Percentiles rank a stretch among this genome's conserved stretches.
These are phyloP conservation scores for Thamnophis elegans DNA, from an alignment of 2,797 vertebrate species.

Conservation along the genomic window DNA sequence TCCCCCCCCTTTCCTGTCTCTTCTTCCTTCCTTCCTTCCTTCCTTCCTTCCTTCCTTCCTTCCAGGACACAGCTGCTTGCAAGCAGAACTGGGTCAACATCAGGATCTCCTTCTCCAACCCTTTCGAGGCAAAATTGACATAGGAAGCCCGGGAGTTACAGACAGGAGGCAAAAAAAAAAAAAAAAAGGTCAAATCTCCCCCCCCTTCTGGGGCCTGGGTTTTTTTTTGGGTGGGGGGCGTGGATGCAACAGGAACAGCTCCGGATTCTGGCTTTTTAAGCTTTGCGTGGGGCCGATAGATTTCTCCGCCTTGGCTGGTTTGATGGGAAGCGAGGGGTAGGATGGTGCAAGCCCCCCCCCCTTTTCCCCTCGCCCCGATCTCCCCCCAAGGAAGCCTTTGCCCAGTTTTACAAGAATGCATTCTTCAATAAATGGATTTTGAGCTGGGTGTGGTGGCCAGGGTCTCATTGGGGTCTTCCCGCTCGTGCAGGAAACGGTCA, in stretches of 20 bases:
- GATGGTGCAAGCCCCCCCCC: too few relatives aligned
- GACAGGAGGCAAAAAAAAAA: neutral
- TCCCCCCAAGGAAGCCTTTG: neutral
- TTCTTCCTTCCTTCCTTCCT: too few relatives aligned
- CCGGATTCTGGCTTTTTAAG: neutral
- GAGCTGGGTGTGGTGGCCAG: neutral
- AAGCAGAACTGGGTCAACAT: too few relatives aligned
- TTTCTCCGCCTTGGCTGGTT: neutral
- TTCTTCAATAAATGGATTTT: slow-evolving; percentile 35
- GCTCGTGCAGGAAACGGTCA: rapidly evolving
- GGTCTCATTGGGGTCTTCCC: neutral
- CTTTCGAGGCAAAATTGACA: neutral
- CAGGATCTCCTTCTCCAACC: neutral
- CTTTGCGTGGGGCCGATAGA: neutral
- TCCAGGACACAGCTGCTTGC: neutral
- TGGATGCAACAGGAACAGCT: neutral
- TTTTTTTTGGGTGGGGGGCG: neutral
- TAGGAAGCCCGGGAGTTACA: neutral
- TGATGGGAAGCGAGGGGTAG: neutral
- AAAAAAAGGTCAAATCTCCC: neutral
- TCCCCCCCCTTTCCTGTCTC: too few relatives aligned
- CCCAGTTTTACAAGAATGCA: slow-evolving; percentile 30
- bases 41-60: neutral
- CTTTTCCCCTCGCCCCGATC: neutral
- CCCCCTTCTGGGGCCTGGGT: neutral